phyloP scores from a whole-genome alignment of 2,888 invertebrate species.

The Phasia obesa region DNA sequence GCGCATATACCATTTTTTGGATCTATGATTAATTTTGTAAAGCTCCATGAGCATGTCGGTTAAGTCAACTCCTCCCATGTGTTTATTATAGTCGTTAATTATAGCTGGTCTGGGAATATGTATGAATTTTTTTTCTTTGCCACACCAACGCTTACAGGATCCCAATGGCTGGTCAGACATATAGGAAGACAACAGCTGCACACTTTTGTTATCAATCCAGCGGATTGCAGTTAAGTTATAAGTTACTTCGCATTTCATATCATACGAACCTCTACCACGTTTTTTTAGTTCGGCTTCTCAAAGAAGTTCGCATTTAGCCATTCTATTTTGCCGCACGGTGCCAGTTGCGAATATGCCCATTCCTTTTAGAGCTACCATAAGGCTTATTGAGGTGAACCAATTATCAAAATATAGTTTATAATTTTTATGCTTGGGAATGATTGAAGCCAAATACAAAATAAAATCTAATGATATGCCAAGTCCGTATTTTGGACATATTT shows the following conservation, averaged over 20 bases:
- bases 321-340: not conserved
- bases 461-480: slow-evolving; percentile 21
- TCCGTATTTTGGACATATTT: not conserved
- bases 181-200: slow-evolving; percentile 19
- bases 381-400: slow-evolving; percentile 3
- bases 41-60: slow-evolving; percentile 15
- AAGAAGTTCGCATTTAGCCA: slow-evolving; percentile 20
- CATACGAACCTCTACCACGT: slow-evolving; percentile 3
- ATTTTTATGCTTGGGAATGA: no score
- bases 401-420: no score
- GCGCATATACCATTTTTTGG: slow-evolving; percentile 13
- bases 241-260: slow-evolving; percentile 13
- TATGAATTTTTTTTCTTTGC: slow-evolving; percentile 34
- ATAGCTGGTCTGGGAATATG: slow-evolving; percentile 16
- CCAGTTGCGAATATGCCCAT: slow-evolving; percentile 14
- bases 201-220: slow-evolving; percentile 26
- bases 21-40: not conserved
- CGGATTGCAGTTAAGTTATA: slow-evolving; percentile 1
- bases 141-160: slow-evolving; percentile 10
- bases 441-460: slow-evolving; percentile 6
- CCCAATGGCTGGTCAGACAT: not conserved
- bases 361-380: slow-evolving; percentile 22
- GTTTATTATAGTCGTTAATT: slow-evolving; percentile 24
- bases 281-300: slow-evolving; percentile 24
- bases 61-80: slow-evolving; percentile 29